Percentiles rank a stretch among this genome's conserved stretches.
Conservation (phyloP, 2,113 vertebrate genomes). For the Hippolais icterina region DNA sequence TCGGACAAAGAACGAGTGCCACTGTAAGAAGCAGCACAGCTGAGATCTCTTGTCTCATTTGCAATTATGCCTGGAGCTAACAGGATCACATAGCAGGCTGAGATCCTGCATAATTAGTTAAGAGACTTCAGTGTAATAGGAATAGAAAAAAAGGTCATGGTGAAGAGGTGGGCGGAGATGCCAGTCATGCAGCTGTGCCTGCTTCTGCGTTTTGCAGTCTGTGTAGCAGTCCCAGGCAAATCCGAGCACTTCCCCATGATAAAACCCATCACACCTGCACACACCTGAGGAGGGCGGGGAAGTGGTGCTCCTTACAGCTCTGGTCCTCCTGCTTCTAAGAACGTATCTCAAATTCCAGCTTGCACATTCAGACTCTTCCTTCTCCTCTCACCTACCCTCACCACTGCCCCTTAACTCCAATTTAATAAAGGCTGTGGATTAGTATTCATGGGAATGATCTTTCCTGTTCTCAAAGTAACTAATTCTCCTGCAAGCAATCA, state of each 20-base stretch:
- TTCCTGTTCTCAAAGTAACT: not conserved
- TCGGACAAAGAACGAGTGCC: not conserved
- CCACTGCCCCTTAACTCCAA: not conserved
- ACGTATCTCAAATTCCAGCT: not conserved
- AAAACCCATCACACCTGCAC: fast-evolving
- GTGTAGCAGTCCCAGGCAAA: not conserved
- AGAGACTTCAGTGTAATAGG: not conserved
- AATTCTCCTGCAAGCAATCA: not conserved
- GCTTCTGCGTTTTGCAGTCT: not conserved
- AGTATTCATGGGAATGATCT: not conserved
- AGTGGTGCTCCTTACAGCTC: not conserved
- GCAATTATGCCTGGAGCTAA: constrained; percentile 48
- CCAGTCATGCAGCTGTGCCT: not conserved
- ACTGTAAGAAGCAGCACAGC: constrained; percentile 9
- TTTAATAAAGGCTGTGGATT: not conserved
- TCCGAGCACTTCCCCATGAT: fast-evolving
- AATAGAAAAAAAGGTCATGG: not conserved
- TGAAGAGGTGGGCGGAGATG: not conserved
- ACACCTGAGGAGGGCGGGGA: not conserved
- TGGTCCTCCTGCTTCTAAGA: not conserved
- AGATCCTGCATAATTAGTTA: constrained; percentile 44
- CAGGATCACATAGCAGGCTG: not conserved
- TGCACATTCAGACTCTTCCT: not conserved
- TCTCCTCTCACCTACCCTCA: not conserved
- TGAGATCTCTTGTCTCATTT: constrained; percentile 63